phyloP scores from a whole-genome alignment of 2,797 vertebrate species.

The Scyliorhinus canicula region DNA sequence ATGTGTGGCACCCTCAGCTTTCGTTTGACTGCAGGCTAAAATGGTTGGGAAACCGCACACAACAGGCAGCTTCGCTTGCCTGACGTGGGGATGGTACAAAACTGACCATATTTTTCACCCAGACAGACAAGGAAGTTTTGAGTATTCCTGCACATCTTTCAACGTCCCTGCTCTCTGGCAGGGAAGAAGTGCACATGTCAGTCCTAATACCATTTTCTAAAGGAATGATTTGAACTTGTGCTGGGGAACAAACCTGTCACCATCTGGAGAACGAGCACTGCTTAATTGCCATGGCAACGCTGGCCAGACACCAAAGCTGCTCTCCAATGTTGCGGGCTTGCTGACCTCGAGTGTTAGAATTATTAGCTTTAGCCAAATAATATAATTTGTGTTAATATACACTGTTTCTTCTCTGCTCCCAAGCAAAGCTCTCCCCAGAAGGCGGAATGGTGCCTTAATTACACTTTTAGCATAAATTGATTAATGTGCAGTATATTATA shows the following conservation, averaged over 20 bases:
- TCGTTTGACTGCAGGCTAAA: neutral
- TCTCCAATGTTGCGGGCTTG: constrained; percentile 44
- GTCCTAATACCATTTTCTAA: neutral
- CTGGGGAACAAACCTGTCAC: constrained; percentile 35
- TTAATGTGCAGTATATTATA: constrained; percentile 55
- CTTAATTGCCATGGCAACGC: constrained; percentile 59
- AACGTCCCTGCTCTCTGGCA: neutral
- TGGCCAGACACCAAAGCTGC: constrained; percentile 48
- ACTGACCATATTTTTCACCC: neutral
- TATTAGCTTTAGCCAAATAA: constrained; percentile 71
- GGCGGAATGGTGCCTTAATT: constrained; percentile 55
- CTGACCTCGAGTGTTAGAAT: constrained; percentile 64
- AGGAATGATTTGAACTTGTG: constrained; percentile 33
- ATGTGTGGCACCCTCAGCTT: neutral
- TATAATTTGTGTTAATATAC: constrained; percentile 68
- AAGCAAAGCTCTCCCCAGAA: constrained; percentile 50
- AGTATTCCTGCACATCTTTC: neutral
- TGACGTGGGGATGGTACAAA: neutral
- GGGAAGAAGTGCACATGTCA: neutral
- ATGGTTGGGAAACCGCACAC: neutral
- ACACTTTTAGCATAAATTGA: constrained; percentile 54
- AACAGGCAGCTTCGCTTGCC: neutral
- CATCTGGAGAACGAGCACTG: constrained; percentile 46
- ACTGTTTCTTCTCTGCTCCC: constrained; percentile 52
- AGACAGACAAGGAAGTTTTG: neutral